Evolutionary conservation across 2,113 vertebrate species (phyloP).

Genomic region (Arizona elegans): DNA sequence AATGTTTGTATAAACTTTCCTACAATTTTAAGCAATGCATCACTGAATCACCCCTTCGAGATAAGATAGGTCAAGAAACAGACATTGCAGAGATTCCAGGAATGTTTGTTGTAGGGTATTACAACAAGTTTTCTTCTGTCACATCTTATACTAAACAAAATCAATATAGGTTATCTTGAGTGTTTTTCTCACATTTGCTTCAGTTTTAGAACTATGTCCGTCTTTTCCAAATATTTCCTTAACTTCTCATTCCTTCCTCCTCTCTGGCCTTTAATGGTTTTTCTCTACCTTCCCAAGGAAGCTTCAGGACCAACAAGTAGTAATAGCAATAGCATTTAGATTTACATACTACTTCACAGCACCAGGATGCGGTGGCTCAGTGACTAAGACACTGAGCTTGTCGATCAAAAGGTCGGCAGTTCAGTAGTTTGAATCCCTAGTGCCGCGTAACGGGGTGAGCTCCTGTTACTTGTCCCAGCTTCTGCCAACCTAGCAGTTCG

Average conservation of each 20-base stretch:
- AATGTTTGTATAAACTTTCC: not conserved
- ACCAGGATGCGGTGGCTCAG: no score
- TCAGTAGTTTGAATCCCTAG: no score
- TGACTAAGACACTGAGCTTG: no score
- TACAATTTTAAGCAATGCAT: not conserved
- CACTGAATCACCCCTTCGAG: not conserved
- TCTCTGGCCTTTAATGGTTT: not conserved
- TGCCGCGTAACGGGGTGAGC: no score
- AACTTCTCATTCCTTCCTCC: not conserved
- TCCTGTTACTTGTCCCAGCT: no score
- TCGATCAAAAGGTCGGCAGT: no score
- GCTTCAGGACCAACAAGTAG: not conserved
- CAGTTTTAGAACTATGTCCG: not conserved
- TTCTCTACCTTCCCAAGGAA: not conserved
- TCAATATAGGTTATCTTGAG: not conserved
- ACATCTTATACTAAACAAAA: not conserved
- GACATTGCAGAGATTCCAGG: not conserved
- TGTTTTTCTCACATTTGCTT: not conserved
- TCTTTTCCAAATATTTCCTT: not conserved
- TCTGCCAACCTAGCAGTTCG: no score
- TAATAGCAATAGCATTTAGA: not conserved
- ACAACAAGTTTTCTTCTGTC: not conserved
- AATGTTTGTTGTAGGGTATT: not conserved
- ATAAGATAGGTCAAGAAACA: not conserved
- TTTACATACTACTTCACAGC: not conserved